Evolutionary conservation across 2,797 vertebrate species (phyloP).

Genomic region (Poecilia wingei): DNA sequence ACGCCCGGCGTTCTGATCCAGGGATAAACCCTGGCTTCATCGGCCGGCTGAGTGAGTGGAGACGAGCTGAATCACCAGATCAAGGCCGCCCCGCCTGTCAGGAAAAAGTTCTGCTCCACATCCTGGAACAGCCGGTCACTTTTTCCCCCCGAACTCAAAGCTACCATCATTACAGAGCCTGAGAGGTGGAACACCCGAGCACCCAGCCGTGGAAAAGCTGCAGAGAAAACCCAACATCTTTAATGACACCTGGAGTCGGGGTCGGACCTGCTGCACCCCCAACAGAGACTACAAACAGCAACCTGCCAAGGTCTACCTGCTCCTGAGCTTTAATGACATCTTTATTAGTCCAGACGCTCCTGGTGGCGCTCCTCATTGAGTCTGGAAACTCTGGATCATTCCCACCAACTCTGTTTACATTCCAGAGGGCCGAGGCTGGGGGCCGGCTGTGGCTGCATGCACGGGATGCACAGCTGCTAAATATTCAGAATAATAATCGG

Average conservation of each 20-base stretch:
- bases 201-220: conserved; percentile 40
- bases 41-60: conserved; percentile 16
- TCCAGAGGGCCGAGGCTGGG: conserved; percentile 60
- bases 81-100: conserved; percentile 36
- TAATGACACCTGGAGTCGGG: conserved; percentile 59
- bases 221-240: conserved; percentile 49
- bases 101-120: conserved; percentile 43
- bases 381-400: conserved; percentile 81
- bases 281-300: conserved; percentile 63
- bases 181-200: conserved; percentile 40
- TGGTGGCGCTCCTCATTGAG: conserved; percentile 64
- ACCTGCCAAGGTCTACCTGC: conserved; percentile 66
- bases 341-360: conserved; percentile 68
- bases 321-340: conserved; percentile 67
- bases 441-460: conserved; percentile 10
- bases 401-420: conserved; percentile 67
- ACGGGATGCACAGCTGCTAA: not conserved
- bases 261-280: conserved; percentile 32
- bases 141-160: conserved; percentile 54
- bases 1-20: not conserved
- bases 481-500: conserved; percentile 2
- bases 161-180: conserved; percentile 59
- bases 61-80: conserved; percentile 47
- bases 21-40: conserved; percentile 24
- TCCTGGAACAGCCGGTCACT: conserved; percentile 57